Evolutionary conservation across 2,888 invertebrate species (phyloP), one percentile per base, ranked within the genome.

Genomic region (Rotaria socialis): DNA sequence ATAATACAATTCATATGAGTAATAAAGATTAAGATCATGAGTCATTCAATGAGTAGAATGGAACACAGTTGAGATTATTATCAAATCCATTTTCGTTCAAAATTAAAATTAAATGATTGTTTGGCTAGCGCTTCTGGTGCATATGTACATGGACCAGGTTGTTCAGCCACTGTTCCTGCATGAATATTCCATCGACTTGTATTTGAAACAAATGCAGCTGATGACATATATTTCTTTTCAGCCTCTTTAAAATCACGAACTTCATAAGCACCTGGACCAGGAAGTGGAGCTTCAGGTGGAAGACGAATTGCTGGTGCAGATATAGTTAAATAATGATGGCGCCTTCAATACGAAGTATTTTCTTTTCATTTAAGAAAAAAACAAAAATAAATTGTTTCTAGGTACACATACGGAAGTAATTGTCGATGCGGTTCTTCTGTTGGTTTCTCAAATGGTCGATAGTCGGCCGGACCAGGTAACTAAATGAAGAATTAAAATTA

Each of bases 221-320:
- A 89, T 10, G 90, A 90, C 91, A 91, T 91, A 87, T 89, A 91
- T 87, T 90, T 91, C 88, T 90, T 90, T 16, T 89, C 88, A 52
- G 89, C 89, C 14, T 90, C 90, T 85, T 90, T 89, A 89, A 89
- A 90, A 87, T 90, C 89, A n/a, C 87, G 85, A 58, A 89, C 35
- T 56, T 86, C 55, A 80, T 47, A 80, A n/a, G 47, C 47, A 14
- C 80, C 90, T 90, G 8, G 91, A 91, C 0, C 91, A 90, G 91
- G 91, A n/a, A 87, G 50, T 2, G 90, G 89, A 0, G 90, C 89
- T 0, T 89, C 88, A 24, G 89, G 88, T 22, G 91, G 90, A 22
- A 91, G 89, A 2, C 90, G 90, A 90, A 91, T 90, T 50, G 91
- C 91, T 41, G 91, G 91, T 8, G 91, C 91, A 50, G 91, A 91